Evolutionary conservation across 2,888 invertebrate species (phyloP).

Genomic region (Drosophila emarginata): DNA sequence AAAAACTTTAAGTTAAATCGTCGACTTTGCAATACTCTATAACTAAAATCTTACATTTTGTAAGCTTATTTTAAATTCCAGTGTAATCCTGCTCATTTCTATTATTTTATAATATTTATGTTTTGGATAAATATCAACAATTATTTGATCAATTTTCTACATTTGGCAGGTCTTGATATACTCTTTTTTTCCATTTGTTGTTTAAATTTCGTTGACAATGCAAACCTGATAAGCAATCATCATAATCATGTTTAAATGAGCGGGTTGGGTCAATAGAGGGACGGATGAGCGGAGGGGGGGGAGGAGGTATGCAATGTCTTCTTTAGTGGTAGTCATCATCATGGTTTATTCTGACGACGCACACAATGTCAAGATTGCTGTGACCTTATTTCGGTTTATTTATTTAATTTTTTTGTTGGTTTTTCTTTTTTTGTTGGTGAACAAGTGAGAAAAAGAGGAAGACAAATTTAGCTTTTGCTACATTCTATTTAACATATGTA

Average conservation of each 20-base stretch:
- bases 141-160: no score
- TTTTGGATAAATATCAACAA: no score
- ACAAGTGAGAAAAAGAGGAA: slow-evolving; percentile 1
- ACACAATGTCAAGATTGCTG: slow-evolving; percentile 68
- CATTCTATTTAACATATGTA: not conserved
- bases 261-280: not conserved
- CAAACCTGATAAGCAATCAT: slow-evolving; percentile 22
- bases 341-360: slow-evolving; percentile 21
- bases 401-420: slow-evolving; percentile 3
- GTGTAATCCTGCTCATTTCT: no score
- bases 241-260: not conserved
- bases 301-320: not conserved
- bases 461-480: not conserved
- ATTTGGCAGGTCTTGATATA: not conserved
- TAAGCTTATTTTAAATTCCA: no score
- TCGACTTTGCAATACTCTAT: not conserved
- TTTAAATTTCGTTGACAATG: slow-evolving; percentile 8
- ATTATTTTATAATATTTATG: no score
- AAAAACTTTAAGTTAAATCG: not conserved
- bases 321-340: slow-evolving; percentile 15
- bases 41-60: not conserved
- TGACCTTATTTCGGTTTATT: slow-evolving; percentile 60
- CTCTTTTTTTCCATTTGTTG: not conserved
- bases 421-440: not conserved
- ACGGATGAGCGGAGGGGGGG: not conserved